Evolutionary conservation across 2,888 invertebrate genomes (phyloP).

Genomic region (Linyphia triangularis): DNA sequence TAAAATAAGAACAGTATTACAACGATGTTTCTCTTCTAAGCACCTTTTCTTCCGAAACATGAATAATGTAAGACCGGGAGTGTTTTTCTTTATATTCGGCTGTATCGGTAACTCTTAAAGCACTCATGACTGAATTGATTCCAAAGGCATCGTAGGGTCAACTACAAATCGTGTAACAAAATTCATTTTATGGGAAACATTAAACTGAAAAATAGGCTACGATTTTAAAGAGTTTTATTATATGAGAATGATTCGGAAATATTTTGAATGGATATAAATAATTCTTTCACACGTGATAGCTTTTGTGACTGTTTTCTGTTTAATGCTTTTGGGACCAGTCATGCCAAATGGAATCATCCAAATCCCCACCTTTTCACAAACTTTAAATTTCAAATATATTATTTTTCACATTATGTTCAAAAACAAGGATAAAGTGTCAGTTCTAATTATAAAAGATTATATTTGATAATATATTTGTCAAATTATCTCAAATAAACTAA

Average conservation of each 20-base stretch:
- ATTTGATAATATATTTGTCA: too few species aligned
- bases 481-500: too few species aligned
- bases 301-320: too few species aligned
- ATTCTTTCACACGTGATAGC: too few species aligned
- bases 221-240: neutral
- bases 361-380: too few species aligned
- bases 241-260: neutral
- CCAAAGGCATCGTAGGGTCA: neutral
- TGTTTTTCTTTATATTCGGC: neutral
- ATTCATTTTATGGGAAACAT: neutral
- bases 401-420: too few species aligned
- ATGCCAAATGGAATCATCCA: too few species aligned
- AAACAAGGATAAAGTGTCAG: too few species aligned
- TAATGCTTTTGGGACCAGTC: too few species aligned
- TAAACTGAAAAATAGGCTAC: neutral
- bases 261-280: neutral
- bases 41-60: neutral
- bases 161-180: neutral
- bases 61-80: conserved; percentile 22
- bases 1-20: conserved; percentile 23
- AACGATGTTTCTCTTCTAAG: neutral
- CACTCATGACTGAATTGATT: neutral
- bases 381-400: too few species aligned
- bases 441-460: too few species aligned
- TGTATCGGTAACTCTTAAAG: neutral